phyloP scores from a whole-genome alignment of 2,888 invertebrate species.

The Helleia helle region DNA sequence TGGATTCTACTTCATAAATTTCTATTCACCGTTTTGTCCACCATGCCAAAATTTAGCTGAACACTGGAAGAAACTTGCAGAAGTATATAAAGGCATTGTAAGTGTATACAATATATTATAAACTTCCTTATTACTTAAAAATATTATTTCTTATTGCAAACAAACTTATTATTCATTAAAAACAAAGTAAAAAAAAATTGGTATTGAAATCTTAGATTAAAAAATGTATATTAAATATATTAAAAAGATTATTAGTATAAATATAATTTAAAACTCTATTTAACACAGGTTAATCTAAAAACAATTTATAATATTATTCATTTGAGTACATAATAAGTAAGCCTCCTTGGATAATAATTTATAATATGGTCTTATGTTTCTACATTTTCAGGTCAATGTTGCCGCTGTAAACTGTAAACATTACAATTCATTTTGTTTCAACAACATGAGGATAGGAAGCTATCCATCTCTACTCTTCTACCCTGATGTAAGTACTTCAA shows the following conservation, averaged over 20 bases:
- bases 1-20: conserved; percentile 89
- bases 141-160: too few relatives aligned
- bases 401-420: conserved; percentile 93
- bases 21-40: conserved; percentile 89
- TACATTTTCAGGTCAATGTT: conserved; percentile 71
- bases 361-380: not conserved
- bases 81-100: conserved; percentile 84
- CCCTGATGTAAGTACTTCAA: conserved; percentile 48
- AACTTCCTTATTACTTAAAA: too few relatives aligned
- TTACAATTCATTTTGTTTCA: conserved; percentile 84
- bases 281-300: too few relatives aligned
- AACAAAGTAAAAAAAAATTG: too few relatives aligned
- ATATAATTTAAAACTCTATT: too few relatives aligned
- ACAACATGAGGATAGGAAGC: conserved; percentile 78
- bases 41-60: conserved; percentile 90
- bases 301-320: too few relatives aligned
- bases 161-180: too few relatives aligned
- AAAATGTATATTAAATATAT: too few relatives aligned
- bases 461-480: conserved; percentile 86
- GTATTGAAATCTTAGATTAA: too few relatives aligned
- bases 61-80: conserved; percentile 85
- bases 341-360: too few relatives aligned
- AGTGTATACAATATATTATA: conserved; percentile 37
- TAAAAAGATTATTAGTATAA: too few relatives aligned
- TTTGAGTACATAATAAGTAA: too few relatives aligned